A percentile compares a stretch with the other conserved stretches of the same genome.
Evolutionary conservation across 2,113 vertebrate genomes (phyloP).

Genomic region (Baryphthengus martii): DNA sequence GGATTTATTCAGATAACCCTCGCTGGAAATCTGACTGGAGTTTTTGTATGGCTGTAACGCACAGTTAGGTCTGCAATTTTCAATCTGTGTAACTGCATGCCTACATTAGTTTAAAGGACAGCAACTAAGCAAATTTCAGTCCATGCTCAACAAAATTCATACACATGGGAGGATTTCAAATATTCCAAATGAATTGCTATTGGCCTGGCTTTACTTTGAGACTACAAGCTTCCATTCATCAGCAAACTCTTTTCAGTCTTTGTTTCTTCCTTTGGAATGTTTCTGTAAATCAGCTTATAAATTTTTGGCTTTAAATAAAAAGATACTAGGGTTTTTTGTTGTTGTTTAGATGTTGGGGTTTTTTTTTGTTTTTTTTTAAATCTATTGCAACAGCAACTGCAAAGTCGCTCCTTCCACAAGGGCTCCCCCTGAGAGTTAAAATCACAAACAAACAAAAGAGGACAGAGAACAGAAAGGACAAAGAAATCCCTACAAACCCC

Average conservation of each 20-base stretch:
- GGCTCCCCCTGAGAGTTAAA: slow-evolving; percentile 11
- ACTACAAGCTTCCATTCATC: slow-evolving; percentile 56
- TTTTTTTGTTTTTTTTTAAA: neutral
- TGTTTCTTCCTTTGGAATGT: slow-evolving; percentile 58
- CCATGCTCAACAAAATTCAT: neutral
- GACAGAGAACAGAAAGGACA: slow-evolving; percentile 9
- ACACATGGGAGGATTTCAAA: slow-evolving; percentile 38
- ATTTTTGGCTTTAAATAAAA: slow-evolving; percentile 47
- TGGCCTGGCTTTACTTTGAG: slow-evolving; percentile 29
- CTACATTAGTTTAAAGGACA: slow-evolving; percentile 13
- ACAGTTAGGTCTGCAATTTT: neutral
- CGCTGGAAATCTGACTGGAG: neutral
- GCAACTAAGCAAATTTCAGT: neutral
- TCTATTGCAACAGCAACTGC: neutral
- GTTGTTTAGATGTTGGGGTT: neutral
- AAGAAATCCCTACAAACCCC: slow-evolving; percentile 1
- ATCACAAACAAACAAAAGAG: slow-evolving; percentile 6
- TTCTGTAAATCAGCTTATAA: slow-evolving; percentile 59
- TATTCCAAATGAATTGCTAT: slow-evolving; percentile 44
- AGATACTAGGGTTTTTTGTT: neutral
- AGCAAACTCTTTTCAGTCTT: slow-evolving; percentile 48
- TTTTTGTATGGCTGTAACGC: neutral
- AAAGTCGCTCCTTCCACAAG: slow-evolving; percentile 23
- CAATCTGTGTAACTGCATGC: neutral
- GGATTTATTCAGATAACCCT: neutral